Evolutionary conservation across 1,140 invertebrate genomes (phyloP).

Genomic region (Zaprionus davidi): DNA sequence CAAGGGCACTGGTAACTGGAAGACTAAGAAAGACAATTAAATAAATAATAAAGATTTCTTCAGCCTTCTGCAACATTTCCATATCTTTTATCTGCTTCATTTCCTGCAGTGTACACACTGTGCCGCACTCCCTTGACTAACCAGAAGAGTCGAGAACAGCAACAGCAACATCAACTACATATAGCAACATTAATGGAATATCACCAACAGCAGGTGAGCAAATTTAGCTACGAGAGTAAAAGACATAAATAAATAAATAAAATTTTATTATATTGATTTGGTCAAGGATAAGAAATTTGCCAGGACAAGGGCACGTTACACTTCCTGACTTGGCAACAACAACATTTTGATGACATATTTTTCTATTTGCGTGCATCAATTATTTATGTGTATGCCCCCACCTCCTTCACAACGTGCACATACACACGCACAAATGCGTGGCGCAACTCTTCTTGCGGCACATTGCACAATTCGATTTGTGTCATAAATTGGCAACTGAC

Average conservation of each 20-base stretch:
- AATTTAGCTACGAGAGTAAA: constrained; percentile 16
- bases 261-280: constrained; percentile 68
- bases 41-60: too few species aligned
- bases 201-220: constrained; percentile 31
- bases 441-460: constrained; percentile 21
- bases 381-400: constrained; percentile 49
- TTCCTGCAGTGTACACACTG: neutral
- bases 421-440: constrained; percentile 10
- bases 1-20: too few species aligned
- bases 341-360: constrained; percentile 70
- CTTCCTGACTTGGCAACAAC: constrained; percentile 10
- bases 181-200: constrained; percentile 20
- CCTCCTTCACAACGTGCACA: constrained; percentile 8
- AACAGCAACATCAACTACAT: constrained; percentile 17
- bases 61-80: too few species aligned
- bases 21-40: too few species aligned
- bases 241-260: constrained; percentile 16
- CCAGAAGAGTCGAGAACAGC: neutral
- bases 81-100: too few species aligned
- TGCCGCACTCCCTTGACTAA: constrained; percentile 17
- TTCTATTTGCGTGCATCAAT: constrained; percentile 77
- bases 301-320: constrained; percentile 7
- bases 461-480: constrained; percentile 67
- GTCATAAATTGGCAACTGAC: constrained; percentile 76
- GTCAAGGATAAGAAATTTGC: constrained; percentile 21